Conservation (phyloP, 2,888 invertebrate species). For the Chalcis sispes region DNA sequence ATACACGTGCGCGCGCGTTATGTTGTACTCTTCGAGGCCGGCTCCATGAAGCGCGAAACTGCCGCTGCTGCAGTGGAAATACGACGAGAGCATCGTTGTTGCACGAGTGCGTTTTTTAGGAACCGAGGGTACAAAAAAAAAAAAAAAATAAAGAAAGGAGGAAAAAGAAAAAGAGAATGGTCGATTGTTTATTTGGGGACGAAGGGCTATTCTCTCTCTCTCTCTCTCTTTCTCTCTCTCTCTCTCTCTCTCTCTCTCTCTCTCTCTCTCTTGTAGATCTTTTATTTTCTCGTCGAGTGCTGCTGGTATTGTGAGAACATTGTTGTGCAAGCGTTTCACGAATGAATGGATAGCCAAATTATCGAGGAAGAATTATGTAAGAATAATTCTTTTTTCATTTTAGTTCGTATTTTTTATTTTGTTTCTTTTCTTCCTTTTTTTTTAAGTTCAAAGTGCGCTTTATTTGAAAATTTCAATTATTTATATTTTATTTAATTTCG, state of each 20-base stretch:
- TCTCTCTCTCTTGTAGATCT: not conserved
- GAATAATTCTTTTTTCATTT: not conserved
- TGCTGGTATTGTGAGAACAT: not conserved
- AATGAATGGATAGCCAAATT: not conserved
- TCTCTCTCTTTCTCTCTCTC: no score
- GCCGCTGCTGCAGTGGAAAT: not conserved
- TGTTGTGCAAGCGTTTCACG: not conserved
- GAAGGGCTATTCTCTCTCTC: not conserved
- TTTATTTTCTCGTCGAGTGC: not conserved
- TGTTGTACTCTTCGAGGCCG: no score
- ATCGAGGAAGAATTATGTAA: not conserved
- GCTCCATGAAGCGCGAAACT: slow-evolving; percentile 31
- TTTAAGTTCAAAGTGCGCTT: no score
- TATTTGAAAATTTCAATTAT: no score
- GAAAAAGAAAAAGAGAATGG: not conserved
- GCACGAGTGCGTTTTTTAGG: not conserved
- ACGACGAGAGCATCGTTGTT: not conserved
- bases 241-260: no score
- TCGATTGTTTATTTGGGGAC: slow-evolving; percentile 26
- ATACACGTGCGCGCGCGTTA: no score
- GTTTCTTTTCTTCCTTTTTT: no score
- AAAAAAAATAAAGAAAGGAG: no score
- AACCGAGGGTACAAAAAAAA: no score
- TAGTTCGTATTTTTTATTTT: no score
- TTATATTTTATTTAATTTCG: no score